These are phyloP conservation scores for Mesoclemmys tuberculata DNA, from an alignment of 2,113 vertebrate genomes.

Conservation along the genomic window DNA sequence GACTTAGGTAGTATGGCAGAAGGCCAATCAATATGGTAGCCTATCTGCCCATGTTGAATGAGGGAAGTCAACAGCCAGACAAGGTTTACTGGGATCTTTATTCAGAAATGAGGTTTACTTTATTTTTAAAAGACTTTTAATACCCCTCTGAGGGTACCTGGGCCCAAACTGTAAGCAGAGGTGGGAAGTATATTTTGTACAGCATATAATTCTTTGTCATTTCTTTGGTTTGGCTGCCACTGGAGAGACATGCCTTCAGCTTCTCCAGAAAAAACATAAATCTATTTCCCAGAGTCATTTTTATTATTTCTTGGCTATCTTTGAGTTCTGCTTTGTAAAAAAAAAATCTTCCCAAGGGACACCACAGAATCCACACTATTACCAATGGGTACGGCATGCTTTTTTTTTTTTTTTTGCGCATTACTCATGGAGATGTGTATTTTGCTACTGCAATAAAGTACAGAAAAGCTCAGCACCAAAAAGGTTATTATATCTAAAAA, in stretches of 20 bases:
- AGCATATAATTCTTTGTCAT: not conserved
- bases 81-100: not conserved
- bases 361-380: not conserved
- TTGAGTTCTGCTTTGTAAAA: not conserved
- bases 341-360: not conserved
- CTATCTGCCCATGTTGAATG: not conserved
- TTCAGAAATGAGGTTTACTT: not conserved
- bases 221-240: not conserved
- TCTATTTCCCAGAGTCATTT: not conserved
- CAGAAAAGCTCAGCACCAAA: conserved; percentile 27
- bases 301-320: not conserved
- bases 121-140: not conserved
- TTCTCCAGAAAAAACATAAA: not conserved
- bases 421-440: not conserved
- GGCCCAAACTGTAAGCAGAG: not conserved
- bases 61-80: not conserved
- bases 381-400: not conserved
- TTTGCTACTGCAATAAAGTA: not conserved
- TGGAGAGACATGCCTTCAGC: not conserved
- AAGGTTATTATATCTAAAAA: conserved; percentile 22
- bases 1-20: not conserved
- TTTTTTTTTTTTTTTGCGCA: not conserved
- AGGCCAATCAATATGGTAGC: not conserved
- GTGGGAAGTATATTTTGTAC: not conserved
- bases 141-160: not conserved